Percentiles rank a stretch among this genome's conserved stretches.
phyloP scores from a whole-genome alignment of 2,888 invertebrate genomes.

The Torymus texanus region DNA sequence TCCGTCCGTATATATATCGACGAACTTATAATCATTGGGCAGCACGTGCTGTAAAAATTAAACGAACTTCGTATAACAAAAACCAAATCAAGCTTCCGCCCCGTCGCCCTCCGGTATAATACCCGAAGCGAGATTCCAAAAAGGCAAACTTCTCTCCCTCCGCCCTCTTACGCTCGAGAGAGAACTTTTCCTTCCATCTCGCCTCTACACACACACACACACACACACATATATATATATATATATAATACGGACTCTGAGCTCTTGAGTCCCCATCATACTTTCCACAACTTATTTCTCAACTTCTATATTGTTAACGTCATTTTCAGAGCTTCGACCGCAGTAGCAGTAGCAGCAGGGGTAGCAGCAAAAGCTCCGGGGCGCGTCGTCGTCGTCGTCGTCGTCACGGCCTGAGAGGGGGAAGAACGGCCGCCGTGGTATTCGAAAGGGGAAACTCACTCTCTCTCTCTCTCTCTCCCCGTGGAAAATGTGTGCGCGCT shows the following conservation, averaged over 20 bases:
- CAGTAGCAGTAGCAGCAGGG: neutral
- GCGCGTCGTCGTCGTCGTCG: too few relatives aligned
- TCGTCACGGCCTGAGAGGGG: too few relatives aligned
- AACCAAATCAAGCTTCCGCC: conserved; percentile 2
- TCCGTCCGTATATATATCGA: too few relatives aligned
- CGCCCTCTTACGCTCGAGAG: too few relatives aligned
- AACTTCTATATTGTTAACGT: conserved; percentile 52
- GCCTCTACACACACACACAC: too few relatives aligned
- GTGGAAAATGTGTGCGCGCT: conserved; percentile 26
- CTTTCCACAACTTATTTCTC: conserved; percentile 50
- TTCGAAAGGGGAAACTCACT: conserved; percentile 38
- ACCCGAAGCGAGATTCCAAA: too few relatives aligned
- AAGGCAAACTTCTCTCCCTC: too few relatives aligned
- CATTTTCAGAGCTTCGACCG: conserved; percentile 31
- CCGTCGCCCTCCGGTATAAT: neutral
- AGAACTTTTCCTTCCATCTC: too few relatives aligned
- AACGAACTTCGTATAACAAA: neutral
- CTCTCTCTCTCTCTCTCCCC: conserved; percentile 15
- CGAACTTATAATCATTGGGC: too few relatives aligned
- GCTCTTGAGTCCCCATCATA: conserved; percentile 31
- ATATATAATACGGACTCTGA: conserved; percentile 2
- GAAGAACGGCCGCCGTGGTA: neutral
- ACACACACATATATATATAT: too few relatives aligned
- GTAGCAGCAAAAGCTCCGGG: conserved; percentile 4
- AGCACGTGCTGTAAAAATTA: neutral